These are phyloP conservation scores for Zosterops hypoxanthus DNA, from an alignment of 2,113 vertebrate species.

Conservation along the genomic window DNA sequence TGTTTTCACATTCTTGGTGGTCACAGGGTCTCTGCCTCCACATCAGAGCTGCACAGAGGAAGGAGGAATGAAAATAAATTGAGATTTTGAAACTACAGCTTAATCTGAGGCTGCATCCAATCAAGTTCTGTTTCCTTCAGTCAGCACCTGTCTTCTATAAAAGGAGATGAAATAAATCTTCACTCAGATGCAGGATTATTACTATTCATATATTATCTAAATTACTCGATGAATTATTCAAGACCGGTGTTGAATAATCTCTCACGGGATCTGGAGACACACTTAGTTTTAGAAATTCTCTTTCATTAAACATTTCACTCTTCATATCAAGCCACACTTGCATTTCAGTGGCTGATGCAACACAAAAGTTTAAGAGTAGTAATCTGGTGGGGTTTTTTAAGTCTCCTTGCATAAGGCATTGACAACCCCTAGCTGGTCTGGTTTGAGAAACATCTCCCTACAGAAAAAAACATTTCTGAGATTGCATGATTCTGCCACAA, in stretches of 20 bases:
- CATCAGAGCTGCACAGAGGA: neutral
- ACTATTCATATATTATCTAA: constrained; percentile 40
- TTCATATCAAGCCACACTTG: neutral
- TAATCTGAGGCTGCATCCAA: neutral
- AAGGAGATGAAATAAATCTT: constrained; percentile 11
- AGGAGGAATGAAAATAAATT: neutral
- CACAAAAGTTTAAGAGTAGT: neutral
- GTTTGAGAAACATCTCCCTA: neutral
- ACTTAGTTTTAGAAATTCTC: constrained; percentile 11
- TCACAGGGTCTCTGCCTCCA: neutral
- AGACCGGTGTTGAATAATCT: neutral
- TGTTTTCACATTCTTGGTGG: neutral
- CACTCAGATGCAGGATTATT: constrained; percentile 28
- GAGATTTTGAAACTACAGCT: neutral
- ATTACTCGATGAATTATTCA: constrained; percentile 54
- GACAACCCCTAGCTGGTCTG: neutral
- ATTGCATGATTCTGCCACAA: neutral
- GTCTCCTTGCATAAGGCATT: neutral
- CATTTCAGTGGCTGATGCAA: constrained; percentile 11
- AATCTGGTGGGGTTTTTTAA: neutral
- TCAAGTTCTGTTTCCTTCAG: neutral
- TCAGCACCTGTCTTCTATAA: constrained; percentile 31
- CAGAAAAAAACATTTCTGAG: neutral
- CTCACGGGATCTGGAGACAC: neutral
- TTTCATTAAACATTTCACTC: constrained; percentile 21